Base-by-base conservation (phyloP, 1,140 invertebrate species). In the Cheumatopsyche charites region DNA sequence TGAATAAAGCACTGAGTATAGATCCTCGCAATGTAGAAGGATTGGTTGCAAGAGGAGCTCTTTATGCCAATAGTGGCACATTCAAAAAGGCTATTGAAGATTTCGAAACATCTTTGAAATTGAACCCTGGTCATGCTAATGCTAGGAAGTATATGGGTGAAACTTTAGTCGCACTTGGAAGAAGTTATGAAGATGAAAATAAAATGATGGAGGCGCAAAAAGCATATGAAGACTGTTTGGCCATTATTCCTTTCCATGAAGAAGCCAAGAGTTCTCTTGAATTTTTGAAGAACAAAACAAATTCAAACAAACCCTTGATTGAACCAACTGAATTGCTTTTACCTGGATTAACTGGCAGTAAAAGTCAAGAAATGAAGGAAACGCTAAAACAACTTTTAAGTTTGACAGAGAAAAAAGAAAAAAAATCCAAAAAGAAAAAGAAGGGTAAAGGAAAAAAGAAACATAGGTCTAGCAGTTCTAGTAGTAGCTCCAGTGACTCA, bases 1-100 rank as follows among this genome's bases (percentile, higher is more conserved):
- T 98, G 0, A 98, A 97, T 83, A 95, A 95, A 83, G 95, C 95
- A 1, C 83, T 98, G 1, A 92, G 90, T 79, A 96, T 98, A 77
- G 96, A 98, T 86, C 89, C 92, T 7, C 87, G 91, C 75, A 98
- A 97, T 86, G 94, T 97, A 0, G 96, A 98, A 85, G 96, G 94
- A 55, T 84, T 97, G 49, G 95, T 97, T 0, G 96, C 96, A 11
- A 87, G 95, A 80, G 96, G 95, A 75, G 95, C 95, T 55, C 82
- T 98, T 80, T 96, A 94, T 84, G 96, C 95, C 11, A 97, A 98
- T 79, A 94, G 93, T 80, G 94, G 94, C 52, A 95, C 90, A 78
- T 97, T 95, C 82, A 90, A 92, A 77, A 95, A 94, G 80, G 96
- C 95, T 2, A 93, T 98, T 77, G 92, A 95, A 78, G 95, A 98